phyloP scores from a whole-genome alignment of 2,888 invertebrate genomes.

The Pomacea canaliculata region DNA sequence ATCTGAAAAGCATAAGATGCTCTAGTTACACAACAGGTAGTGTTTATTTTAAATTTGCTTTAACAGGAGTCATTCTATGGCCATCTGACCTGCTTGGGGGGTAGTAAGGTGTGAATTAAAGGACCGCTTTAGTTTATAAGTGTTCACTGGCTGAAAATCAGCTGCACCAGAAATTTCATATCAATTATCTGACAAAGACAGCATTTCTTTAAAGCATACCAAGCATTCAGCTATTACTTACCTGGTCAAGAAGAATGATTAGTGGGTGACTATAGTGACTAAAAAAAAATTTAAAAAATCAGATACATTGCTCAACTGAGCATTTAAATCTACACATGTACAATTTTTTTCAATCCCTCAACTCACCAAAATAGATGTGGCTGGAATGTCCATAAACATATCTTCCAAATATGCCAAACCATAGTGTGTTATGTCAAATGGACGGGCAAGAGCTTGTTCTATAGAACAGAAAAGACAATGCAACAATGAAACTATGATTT shows the following conservation, averaged over 20 bases:
- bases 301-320: too few relatives aligned
- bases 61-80: neutral
- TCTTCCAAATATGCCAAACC: conserved; percentile 84
- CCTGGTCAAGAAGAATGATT: too few relatives aligned
- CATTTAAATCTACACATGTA: too few relatives aligned
- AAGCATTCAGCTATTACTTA: too few relatives aligned
- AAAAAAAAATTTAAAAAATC: too few relatives aligned
- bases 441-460: conserved; percentile 72
- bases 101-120: neutral
- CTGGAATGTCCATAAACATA: conserved; percentile 73
- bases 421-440: conserved; percentile 85
- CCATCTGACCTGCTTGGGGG: neutral
- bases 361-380: conserved; percentile 65
- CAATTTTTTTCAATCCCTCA: too few relatives aligned
- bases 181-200: too few relatives aligned
- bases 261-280: too few relatives aligned
- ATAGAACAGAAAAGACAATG: conserved; percentile 26
- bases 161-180: too few relatives aligned
- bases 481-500: neutral
- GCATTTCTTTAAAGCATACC: too few relatives aligned
- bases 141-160: too few relatives aligned
- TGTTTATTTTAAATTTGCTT: neutral
- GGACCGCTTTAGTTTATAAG: too few relatives aligned
- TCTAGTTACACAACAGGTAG: neutral
- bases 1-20: conserved; percentile 42